phyloP scores from a whole-genome alignment of 2,888 invertebrate species.

The Phragmatobia fuliginosa region DNA sequence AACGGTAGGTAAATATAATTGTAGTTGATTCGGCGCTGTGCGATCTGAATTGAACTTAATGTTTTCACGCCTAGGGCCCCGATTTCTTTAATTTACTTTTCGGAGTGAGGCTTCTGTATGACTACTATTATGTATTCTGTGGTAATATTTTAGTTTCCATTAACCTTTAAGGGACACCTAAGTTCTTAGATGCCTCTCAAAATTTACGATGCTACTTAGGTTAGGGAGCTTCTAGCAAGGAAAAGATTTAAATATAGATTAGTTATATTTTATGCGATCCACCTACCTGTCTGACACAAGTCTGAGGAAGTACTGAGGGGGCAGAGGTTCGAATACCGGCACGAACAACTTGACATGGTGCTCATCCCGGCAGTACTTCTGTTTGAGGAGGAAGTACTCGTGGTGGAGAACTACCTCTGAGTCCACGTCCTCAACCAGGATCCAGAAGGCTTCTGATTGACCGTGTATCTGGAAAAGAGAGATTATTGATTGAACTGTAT shows the following conservation, averaged over 20 bases:
- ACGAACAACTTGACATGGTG: conserved; percentile 99
- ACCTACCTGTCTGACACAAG: conserved; percentile 92
- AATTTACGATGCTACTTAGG: no score
- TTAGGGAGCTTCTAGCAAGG: no score
- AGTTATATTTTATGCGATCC: background rate
- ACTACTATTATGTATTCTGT: no score
- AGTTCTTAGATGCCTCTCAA: no score
- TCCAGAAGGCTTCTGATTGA: conserved; percentile 95
- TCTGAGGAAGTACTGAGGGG: conserved; percentile 98
- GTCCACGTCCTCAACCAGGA: conserved; percentile 95
- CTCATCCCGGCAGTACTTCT: conserved; percentile 97
- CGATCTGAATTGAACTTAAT: no score
- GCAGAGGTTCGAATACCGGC: conserved; percentile 98
- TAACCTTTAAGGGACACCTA: no score
- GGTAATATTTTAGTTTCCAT: no score
- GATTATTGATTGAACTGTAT: background rate
- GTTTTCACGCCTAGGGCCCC: no score
- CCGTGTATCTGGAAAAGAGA: conserved; percentile 89
- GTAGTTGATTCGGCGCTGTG: no score
- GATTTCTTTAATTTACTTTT: no score
- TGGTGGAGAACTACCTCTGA: conserved; percentile 97
- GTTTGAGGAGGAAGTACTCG: conserved; percentile 97
- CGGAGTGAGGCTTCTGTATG: no score
- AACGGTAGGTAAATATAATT: no score
- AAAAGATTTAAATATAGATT: background rate